Base-by-base conservation (phyloP, 2,113 vertebrate species). In the Mustelus asterias region DNA sequence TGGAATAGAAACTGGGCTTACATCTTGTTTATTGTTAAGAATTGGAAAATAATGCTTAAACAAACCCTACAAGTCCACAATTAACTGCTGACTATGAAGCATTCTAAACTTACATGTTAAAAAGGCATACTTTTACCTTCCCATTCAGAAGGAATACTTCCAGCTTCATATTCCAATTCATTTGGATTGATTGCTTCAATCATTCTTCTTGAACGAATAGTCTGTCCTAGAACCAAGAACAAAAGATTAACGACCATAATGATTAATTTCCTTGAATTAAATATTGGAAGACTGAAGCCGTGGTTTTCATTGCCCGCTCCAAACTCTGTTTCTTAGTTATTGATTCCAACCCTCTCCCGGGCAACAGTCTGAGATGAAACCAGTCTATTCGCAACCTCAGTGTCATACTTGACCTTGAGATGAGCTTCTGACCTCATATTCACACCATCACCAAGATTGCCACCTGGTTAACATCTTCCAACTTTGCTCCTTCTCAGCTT, bases 61-160 rank as follows among this genome's bases (percentile, higher is more conserved):
- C 65, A 67, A 67, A 67, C 16, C 3, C 41, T 10, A 70, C 69
- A 5, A 70, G 76, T 14, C n/a, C 80, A 60, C 54, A 33, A 60
- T 90, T 90, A 54, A 18, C 41, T 4, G 8, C 29, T 37, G 63
- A 70, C 48, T 3, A 54, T 54, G 3, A 95, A 41, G 0, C 33
- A 44, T 41, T 94, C 69, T 54, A 69, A 95, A 24, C 11, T 26
- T 26, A 29, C 24, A 95, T 95, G 41, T 44, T 54, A 11, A 72
- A 48, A 18, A 29, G 29, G 72, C n/a, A 86, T 16, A 80, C 33
- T 65, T 78, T 98, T 98, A 99, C 99, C 99, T 97, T 99, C 99
- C 99, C 99, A 99, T 97, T 99, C 99, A 29, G 96, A 96, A 96
- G 99, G 99, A 97, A 99, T 99, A 97, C 96, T 97, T 96, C 98